phyloP scores from a whole-genome alignment of 2,113 vertebrate genomes.

The Gopherus flavomarginatus region DNA sequence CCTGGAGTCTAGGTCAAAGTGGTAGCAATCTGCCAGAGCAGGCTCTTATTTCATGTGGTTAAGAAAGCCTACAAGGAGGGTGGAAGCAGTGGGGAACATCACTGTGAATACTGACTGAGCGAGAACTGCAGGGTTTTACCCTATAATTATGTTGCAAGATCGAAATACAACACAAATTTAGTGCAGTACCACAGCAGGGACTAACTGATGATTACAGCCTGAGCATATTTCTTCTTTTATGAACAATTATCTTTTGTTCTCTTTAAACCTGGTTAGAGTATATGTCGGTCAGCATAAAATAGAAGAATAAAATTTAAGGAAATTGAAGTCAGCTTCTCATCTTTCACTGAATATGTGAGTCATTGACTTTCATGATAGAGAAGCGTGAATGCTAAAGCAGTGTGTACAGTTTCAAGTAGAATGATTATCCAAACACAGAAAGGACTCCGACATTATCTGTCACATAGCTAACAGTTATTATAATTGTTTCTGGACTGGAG shows the following conservation, averaged over 20 bases:
- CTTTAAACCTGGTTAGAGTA: neutral
- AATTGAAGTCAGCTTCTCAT: slow-evolving; percentile 30
- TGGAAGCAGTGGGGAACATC: neutral
- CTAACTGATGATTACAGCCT: neutral
- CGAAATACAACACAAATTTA: neutral
- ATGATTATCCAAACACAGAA: neutral
- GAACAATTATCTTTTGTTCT: slow-evolving; percentile 22
- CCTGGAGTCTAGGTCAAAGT: neutral
- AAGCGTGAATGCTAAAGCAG: slow-evolving; percentile 14
- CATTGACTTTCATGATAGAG: slow-evolving; percentile 38
- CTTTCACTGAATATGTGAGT: slow-evolving; percentile 47
- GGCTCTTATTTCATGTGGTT: neutral
- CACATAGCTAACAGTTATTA: slow-evolving; percentile 33
- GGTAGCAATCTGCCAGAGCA: neutral
- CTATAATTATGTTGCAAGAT: neutral
- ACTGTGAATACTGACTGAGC: fast-evolving
- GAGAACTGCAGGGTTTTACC: fast-evolving
- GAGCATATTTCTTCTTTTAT: neutral
- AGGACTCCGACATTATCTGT: neutral
- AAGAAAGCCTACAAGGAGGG: neutral
- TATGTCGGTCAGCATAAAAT: neutral
- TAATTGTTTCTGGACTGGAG: neutral
- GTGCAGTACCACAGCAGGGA: neutral
- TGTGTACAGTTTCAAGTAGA: slow-evolving; percentile 17
- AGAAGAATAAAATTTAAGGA: neutral